Evolutionary conservation across 2,888 invertebrate genomes (phyloP), one percentile per base, ranked within the genome.

Genomic region (Aelia acuminata): DNA sequence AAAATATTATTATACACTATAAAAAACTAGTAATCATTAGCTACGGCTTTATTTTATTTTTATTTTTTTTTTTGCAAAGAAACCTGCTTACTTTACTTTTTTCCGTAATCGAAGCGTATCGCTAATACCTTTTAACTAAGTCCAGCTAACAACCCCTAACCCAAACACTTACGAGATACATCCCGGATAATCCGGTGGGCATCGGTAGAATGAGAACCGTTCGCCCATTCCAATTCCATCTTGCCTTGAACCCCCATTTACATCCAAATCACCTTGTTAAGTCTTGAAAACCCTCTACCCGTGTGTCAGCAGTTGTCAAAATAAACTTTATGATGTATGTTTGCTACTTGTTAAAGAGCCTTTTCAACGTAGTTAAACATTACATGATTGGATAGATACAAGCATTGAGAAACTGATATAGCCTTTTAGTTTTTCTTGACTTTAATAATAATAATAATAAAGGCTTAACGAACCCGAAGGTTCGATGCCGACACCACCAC

Each of bases 241-340:
- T 35, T 57, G 26, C 57, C 57, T 57, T 57, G 26, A 70, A 7
- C 63, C 31, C 15, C 31, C 63, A 70, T 70, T 70, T 70, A 70
- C 63, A 70, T 70, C 35, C 63, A 70, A 70, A 70, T 70, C 63
- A 70, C 63, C 63, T 70, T 35, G 63, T 70, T 70, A 70, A 35
- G 31, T 35, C 63, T 70, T 70, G 31, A 70, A 35, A 18, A 20
- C 63, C 63, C 35, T 35, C 35, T 1, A 15, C 10, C 35, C 18
- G 31, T 70, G 18, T 35, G 18, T 63, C 31, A 70, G 57, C 26
- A 57, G 35, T 70, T 70, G 63, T 35, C 63, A 35, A 70, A 70
- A 31, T 35, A 70, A 35, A 70, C 63, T 10, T 18, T 35, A 31
- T 35, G 35, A 35, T 7, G 26, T 20, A 15, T 26, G 7, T 70